Base-by-base conservation (phyloP, 2,888 invertebrate genomes). In the Lithophane leautieri region DNA sequence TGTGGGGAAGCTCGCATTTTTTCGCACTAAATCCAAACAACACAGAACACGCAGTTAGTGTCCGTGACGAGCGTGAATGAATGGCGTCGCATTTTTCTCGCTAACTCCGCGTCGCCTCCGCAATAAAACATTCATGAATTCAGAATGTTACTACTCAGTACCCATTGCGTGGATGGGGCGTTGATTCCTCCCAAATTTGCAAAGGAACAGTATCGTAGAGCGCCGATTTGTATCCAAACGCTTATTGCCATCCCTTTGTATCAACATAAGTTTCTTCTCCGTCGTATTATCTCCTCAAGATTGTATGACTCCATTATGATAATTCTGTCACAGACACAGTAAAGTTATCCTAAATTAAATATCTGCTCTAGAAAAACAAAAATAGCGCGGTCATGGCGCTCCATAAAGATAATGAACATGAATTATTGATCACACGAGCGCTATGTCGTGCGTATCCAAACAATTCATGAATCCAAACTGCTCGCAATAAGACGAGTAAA, bases 71-170 rank as follows among this genome's bases (percentile, higher is more conserved):
- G 93, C 92, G 92, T 89, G 92, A 94, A 96, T 94, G 93, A 93
- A 95, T 95, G 92, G 93, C 92, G 88, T 89, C 92, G 89, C 94
- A 96, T 96, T 95, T 95, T 94, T 96, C 94, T 94, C 92, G 89
- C 93, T 91, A 94, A 94, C 93, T 93, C 92, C 92, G 86, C 92
- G 93, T 93, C 93, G 93, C 92, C 91, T 92, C 87, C 86, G 91
- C 92, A 93, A 94, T 95, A 95, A 95, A 95, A 94, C 94, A 95
- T 95, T 95, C 95, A 95, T 94, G 95, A 94, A 94, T 94, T 93
- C 93, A 92, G 92, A 93, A 94, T 93, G 93, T 92, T 93, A 91
- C 93, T 92, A 91, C 93, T 93, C 91, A 92, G 93, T 92, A 91
- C 90, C 90, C 89, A 90, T 90, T 86, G 89, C 91, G 90, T 90